These are phyloP conservation scores for Theristus sp. DNA, from an alignment of 2,888 invertebrate genomes.

Conservation along the genomic window DNA sequence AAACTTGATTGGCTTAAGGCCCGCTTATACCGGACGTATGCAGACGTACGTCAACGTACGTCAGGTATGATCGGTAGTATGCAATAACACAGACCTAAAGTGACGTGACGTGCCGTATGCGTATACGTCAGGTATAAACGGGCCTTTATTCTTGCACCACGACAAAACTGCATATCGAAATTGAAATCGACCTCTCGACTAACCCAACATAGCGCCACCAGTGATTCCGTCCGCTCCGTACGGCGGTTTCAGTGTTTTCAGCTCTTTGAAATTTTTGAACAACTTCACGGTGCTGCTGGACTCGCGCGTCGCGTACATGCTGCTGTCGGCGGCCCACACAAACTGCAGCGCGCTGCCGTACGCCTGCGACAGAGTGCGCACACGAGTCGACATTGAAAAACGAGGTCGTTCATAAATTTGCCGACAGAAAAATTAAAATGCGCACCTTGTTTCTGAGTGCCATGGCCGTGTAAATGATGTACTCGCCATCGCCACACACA, in stretches of 20 bases:
- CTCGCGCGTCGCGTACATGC: conserved; percentile 60
- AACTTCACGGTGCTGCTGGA: conserved; percentile 72
- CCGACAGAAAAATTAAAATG: no score
- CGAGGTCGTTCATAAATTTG: not conserved
- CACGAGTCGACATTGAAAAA: not conserved
- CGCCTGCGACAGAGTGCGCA: conserved; percentile 37
- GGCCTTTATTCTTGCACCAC: no score
- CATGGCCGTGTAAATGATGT: conserved; percentile 99
- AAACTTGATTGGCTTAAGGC: no score
- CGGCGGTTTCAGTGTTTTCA: conserved; percentile 60
- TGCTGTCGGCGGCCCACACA: conserved; percentile 92
- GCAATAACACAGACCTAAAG: not conserved
- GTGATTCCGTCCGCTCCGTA: conserved; percentile 56
- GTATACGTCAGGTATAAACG: no score
- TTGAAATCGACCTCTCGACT: conserved; percentile 43
- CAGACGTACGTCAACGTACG: no score
- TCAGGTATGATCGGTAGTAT: not conserved
- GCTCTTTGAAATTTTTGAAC: conserved; percentile 80
- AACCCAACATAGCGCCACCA: conserved; percentile 62
- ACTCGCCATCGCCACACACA: conserved; percentile 97
- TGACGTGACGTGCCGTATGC: no score
- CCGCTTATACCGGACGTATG: no score
- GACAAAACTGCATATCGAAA: not conserved
- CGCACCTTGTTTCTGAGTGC: conserved; percentile 95
- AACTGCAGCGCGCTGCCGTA: conserved; percentile 96